Percentiles rank a stretch among this genome's conserved stretches.
These are phyloP conservation scores for Andrena hattorfiana DNA, from an alignment of 2,888 invertebrate genomes.

Conservation along the genomic window DNA sequence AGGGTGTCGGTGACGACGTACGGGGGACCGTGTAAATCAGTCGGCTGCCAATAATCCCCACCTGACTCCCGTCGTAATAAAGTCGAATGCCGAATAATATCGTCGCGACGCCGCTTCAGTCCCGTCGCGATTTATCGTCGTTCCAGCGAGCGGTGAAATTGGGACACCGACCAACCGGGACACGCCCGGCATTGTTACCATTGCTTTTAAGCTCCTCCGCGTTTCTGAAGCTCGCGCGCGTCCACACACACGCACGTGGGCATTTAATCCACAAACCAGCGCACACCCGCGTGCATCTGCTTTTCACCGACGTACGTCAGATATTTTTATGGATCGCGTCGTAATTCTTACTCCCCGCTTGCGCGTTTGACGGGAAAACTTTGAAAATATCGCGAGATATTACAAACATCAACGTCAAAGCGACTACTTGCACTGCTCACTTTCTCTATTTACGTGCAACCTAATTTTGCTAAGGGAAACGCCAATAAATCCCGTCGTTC, in stretches of 20 bases:
- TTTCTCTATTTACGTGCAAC: background rate
- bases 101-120: constrained; percentile 43
- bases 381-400: background rate
- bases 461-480: background rate
- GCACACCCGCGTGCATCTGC: background rate
- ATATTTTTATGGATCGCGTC: constrained; percentile 23
- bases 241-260: background rate
- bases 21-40: constrained; percentile 45
- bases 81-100: constrained; percentile 51
- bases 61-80: constrained; percentile 58
- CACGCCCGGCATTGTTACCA: constrained; percentile 59
- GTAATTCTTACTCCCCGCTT: constrained; percentile 2
- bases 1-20: background rate
- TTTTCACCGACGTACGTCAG: constrained; percentile 14
- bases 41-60: constrained; percentile 59
- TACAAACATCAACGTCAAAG: no score
- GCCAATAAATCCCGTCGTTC: background rate
- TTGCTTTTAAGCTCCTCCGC: constrained; percentile 52
- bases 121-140: constrained; percentile 57
- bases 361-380: background rate
- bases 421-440: background rate
- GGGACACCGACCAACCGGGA: constrained; percentile 53
- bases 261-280: background rate
- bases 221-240: constrained; percentile 20
- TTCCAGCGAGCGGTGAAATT: constrained; percentile 49